Conservation (phyloP, 2,113 vertebrate genomes). For the Oreochromis niloticus region DNA sequence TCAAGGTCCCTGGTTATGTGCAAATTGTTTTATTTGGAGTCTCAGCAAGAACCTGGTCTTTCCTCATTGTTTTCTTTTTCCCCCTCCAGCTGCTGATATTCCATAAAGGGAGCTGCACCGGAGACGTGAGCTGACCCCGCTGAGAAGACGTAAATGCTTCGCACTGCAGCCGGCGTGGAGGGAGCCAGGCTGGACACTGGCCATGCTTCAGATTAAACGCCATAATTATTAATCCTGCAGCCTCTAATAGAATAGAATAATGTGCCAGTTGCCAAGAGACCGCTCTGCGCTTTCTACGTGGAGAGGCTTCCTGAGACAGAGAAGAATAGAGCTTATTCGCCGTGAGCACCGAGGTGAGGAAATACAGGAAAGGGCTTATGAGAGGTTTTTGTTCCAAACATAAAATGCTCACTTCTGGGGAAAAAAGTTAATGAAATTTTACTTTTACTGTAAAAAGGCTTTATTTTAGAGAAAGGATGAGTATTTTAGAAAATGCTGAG, state of each 20-base stretch:
- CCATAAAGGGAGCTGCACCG: neutral
- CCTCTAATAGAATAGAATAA: conserved; percentile 49
- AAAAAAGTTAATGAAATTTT: neutral
- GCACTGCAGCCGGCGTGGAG: neutral
- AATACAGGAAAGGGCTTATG: neutral
- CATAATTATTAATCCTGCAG: conserved; percentile 50
- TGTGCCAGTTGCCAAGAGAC: conserved; percentile 38
- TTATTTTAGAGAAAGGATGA: neutral
- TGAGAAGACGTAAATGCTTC: neutral
- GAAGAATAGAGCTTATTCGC: neutral
- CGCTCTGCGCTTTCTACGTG: neutral
- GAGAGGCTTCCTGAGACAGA: conserved; percentile 1
- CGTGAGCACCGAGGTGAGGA: neutral
- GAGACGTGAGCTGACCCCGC: neutral
- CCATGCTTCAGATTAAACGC: conserved; percentile 42
- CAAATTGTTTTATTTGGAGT: conserved; percentile 56
- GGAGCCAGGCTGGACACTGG: conserved; percentile 14
- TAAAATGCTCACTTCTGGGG: neutral
- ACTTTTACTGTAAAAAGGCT: neutral
- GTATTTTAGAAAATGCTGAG: neutral
- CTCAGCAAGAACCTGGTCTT: conserved; percentile 12
- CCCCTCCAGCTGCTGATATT: neutral
- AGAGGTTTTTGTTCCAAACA: neutral
- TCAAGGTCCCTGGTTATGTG: conserved; percentile 34
- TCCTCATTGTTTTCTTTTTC: neutral